phyloP scores from a whole-genome alignment of 2,797 vertebrate species.

The Astyanax mexicanus region DNA sequence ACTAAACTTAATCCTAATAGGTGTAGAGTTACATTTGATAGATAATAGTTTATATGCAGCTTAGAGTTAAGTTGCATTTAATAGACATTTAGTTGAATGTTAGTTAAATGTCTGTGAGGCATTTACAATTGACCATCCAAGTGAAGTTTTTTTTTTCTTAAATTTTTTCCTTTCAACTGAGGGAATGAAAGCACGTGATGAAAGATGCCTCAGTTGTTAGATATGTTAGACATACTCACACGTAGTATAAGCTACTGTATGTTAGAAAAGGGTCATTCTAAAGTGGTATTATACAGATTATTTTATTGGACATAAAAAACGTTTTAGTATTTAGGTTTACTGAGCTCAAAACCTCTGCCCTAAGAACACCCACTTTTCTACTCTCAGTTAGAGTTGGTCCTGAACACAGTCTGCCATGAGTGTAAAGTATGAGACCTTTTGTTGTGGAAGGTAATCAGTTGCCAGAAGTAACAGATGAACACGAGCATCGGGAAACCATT shows the following conservation, averaged over 20 bases:
- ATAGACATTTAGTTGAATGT: too few relatives aligned
- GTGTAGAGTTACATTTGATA: too few relatives aligned
- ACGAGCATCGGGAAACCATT: conserved; percentile 21
- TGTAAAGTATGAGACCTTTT: background rate
- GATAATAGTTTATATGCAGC: too few relatives aligned
- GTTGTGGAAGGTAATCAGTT: background rate
- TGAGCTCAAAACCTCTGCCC: background rate
- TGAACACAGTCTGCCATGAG: background rate
- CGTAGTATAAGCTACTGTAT: background rate
- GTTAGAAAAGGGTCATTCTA: background rate
- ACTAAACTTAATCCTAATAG: too few relatives aligned
- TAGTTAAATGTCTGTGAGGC: too few relatives aligned
- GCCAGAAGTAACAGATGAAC: conserved; percentile 9
- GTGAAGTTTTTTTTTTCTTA: too few relatives aligned
- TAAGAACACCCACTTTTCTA: background rate
- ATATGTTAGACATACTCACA: background rate
- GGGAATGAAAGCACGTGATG: too few relatives aligned
- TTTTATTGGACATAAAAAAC: background rate
- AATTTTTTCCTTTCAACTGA: too few relatives aligned
- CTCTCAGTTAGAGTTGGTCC: background rate
- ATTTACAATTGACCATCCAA: too few relatives aligned
- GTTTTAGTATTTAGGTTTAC: background rate
- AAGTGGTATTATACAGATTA: background rate
- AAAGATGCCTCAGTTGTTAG: too few relatives aligned
- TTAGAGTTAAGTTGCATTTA: too few relatives aligned